Percentiles rank a stretch among this genome's conserved stretches.
Evolutionary conservation across 2,888 invertebrate species (phyloP).

Genomic region (Lasioglossum vierecki): DNA sequence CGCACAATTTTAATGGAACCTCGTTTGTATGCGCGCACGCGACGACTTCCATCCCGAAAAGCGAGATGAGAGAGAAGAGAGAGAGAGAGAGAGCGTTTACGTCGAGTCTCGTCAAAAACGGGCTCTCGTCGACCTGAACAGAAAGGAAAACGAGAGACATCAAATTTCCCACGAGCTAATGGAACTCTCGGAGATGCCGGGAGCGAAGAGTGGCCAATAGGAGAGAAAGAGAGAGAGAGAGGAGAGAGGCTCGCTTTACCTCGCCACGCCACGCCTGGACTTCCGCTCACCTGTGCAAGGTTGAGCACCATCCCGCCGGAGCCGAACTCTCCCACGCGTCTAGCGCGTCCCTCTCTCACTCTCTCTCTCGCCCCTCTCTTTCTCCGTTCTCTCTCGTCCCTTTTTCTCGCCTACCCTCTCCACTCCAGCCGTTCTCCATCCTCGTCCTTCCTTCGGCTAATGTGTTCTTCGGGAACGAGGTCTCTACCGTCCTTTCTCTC

Average conservation of each 20-base stretch:
- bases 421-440: conserved; percentile 3
- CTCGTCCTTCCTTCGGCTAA: conserved; percentile 31
- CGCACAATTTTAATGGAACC: too few species aligned
- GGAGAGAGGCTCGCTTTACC: not conserved
- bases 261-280: conserved; percentile 47
- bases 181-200: conserved; percentile 48
- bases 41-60: not conserved
- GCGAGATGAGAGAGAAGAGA: not conserved
- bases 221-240: not conserved
- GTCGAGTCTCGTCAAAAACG: not conserved
- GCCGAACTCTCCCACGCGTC: conserved; percentile 81
- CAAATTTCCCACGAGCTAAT: conserved; percentile 63
- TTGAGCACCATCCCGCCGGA: conserved; percentile 78
- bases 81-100: not conserved
- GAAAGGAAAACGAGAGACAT: conserved; percentile 25
- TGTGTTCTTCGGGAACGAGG: conserved; percentile 51
- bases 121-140: not conserved
- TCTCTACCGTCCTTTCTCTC: conserved; percentile 52
- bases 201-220: not conserved
- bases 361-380: not conserved
- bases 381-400: conserved; percentile 3
- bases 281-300: conserved; percentile 78
- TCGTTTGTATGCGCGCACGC: not conserved
- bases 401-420: conserved; percentile 23
- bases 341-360: conserved; percentile 9